Percentiles rank a stretch among this genome's conserved stretches.
These are phyloP conservation scores for Torymus tubicola DNA, from an alignment of 2,888 invertebrate genomes.

Conservation along the genomic window DNA sequence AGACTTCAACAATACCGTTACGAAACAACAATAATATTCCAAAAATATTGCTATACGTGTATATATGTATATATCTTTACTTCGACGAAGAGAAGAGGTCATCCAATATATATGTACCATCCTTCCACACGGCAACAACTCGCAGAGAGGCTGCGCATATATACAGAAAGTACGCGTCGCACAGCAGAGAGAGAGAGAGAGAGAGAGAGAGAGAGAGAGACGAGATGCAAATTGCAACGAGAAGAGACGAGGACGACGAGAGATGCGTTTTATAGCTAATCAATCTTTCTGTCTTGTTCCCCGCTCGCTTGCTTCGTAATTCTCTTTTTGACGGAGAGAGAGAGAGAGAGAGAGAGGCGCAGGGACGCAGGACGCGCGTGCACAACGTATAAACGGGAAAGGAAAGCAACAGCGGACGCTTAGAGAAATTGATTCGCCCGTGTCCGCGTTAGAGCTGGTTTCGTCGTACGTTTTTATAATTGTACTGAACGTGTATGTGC, in stretches of 20 bases:
- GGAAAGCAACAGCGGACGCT: too few species aligned
- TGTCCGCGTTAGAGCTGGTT: too few species aligned
- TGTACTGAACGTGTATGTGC: too few species aligned
- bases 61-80: neutral
- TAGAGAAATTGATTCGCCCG: too few species aligned
- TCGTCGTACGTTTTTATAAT: too few species aligned
- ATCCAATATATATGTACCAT: neutral
- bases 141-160: neutral
- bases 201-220: too few species aligned
- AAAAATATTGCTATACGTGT: too few species aligned
- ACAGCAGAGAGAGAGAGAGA: neutral
- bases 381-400: too few species aligned
- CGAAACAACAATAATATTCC: too few species aligned
- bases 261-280: constrained; percentile 44
- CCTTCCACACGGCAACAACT: neutral
- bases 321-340: neutral
- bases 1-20: too few species aligned
- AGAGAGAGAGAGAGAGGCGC: neutral
- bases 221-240: constrained; percentile 36
- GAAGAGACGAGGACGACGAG: neutral
- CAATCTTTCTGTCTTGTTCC: constrained; percentile 37
- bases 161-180: neutral
- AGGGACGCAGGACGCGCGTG: neutral
- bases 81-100: neutral
- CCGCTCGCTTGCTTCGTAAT: too few species aligned